Evolutionary conservation across 2,888 invertebrate species (phyloP).

Genomic region (Pachliopta kotzebuea): DNA sequence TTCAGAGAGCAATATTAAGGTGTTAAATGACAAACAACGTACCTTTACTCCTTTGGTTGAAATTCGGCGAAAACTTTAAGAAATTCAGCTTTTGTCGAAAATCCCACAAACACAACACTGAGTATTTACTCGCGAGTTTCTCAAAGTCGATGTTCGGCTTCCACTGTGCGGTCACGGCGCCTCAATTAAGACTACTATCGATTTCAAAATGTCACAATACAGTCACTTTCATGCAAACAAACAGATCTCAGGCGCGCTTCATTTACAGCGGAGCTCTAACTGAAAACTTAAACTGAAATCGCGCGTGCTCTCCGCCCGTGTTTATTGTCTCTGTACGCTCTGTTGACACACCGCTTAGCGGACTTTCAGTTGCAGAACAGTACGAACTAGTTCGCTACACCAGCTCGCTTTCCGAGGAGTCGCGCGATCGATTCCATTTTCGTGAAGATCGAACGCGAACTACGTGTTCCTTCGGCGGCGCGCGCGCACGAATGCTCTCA

Average conservation of each 20-base stretch:
- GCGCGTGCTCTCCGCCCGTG: slow-evolving; percentile 41
- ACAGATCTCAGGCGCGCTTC: slow-evolving; percentile 49
- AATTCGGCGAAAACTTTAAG: slow-evolving; percentile 38
- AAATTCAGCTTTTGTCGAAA: slow-evolving; percentile 41
- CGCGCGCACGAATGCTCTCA: slow-evolving; percentile 76
- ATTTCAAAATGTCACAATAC: slow-evolving; percentile 65
- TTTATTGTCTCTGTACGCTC: slow-evolving; percentile 37
- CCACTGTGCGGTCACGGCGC: slow-evolving; percentile 43
- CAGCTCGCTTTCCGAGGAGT: slow-evolving; percentile 40
- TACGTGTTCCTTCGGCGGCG: slow-evolving; percentile 68
- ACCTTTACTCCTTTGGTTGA: slow-evolving; percentile 74
- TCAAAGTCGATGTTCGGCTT: slow-evolving; percentile 21
- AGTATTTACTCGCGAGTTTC: slow-evolving; percentile 26
- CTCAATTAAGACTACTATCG: slow-evolving; percentile 58
- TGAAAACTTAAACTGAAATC: slow-evolving; percentile 68
- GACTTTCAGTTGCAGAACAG: slow-evolving; percentile 26
- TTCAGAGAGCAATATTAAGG: slow-evolving; percentile 10
- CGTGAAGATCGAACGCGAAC: slow-evolving; percentile 46
- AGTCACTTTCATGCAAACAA: slow-evolving; percentile 69
- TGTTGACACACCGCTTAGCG: slow-evolving; percentile 29
- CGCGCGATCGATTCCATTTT: slow-evolving; percentile 62
- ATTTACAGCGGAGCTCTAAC: slow-evolving; percentile 58
- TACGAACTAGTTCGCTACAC: slow-evolving; percentile 28
- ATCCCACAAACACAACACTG: slow-evolving; percentile 73
- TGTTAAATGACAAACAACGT: slow-evolving; percentile 37